Percentiles rank a stretch among this genome's conserved stretches.
Evolutionary conservation across 1,140 invertebrate species (phyloP).

Genomic region (Zaprionus camerounensis): DNA sequence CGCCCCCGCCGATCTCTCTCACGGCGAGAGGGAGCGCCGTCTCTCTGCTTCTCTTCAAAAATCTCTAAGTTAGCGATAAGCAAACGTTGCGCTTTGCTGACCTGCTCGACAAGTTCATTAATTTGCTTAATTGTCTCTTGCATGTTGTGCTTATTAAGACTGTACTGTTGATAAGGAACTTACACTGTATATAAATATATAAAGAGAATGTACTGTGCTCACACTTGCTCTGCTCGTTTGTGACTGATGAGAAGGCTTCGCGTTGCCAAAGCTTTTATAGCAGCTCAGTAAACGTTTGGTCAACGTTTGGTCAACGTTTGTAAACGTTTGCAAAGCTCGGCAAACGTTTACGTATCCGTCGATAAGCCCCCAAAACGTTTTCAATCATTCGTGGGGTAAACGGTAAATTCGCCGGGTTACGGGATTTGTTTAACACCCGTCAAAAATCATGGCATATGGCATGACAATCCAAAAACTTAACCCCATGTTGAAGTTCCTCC

Average conservation of each 20-base stretch:
- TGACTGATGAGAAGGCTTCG: slow-evolving; percentile 23
- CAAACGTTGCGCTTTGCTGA: slow-evolving; percentile 11
- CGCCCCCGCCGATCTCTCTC: neutral
- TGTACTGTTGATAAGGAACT: neutral
- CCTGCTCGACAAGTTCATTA: slow-evolving; percentile 10
- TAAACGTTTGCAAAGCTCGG: slow-evolving; percentile 19
- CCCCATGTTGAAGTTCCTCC: neutral
- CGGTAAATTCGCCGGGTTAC: slow-evolving; percentile 29
- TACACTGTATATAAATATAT: neutral
- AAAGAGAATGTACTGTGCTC: neutral
- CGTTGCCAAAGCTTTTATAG: slow-evolving; percentile 33
- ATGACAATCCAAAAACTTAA: slow-evolving; percentile 58
- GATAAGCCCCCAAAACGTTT: slow-evolving; percentile 22
- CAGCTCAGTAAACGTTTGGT: slow-evolving; percentile 17
- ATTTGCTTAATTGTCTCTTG: neutral
- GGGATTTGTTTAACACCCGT: slow-evolving; percentile 23
- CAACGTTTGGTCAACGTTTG: slow-evolving; percentile 35
- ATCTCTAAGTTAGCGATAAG: slow-evolving; percentile 13
- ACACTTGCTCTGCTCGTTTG: neutral
- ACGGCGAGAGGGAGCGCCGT: neutral
- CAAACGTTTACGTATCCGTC: no score
- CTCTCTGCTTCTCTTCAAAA: neutral
- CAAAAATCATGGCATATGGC: slow-evolving; percentile 56
- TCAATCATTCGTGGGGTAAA: slow-evolving; percentile 18
- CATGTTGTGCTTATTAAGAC: neutral